phyloP scores from a whole-genome alignment of 92 coral and sea anemone species.

The Isaurus tuberculatus region DNA sequence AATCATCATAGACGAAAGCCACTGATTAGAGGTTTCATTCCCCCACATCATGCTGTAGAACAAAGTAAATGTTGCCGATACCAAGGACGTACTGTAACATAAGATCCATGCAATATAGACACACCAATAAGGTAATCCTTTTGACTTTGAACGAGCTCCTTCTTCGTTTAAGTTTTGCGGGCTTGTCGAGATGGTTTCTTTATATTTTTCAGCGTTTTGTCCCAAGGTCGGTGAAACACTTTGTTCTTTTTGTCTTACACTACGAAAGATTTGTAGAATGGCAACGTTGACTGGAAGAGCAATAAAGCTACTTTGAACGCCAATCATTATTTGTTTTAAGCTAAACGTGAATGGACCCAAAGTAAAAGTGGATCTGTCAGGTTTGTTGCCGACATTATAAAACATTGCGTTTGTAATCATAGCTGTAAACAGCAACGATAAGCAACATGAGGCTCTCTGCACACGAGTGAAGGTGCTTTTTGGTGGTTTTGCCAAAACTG shows the following conservation, averaged over 20 bases:
- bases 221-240: neutral
- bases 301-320: slow-evolving; percentile 78
- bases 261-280: slow-evolving; percentile 67
- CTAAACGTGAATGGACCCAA: slow-evolving; percentile 78
- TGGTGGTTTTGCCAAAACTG: slow-evolving; percentile 77
- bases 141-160: neutral
- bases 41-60: slow-evolving; percentile 93
- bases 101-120: slow-evolving; percentile 70
- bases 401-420: slow-evolving; percentile 95
- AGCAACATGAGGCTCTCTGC: slow-evolving; percentile 83
- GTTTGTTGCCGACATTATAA: slow-evolving; percentile 70
- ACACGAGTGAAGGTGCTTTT: slow-evolving; percentile 82
- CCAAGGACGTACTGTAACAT: slow-evolving; percentile 58
- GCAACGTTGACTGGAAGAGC: slow-evolving; percentile 67
- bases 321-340: slow-evolving; percentile 69
- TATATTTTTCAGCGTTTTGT: slow-evolving; percentile 14
- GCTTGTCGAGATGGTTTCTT: neutral
- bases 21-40: slow-evolving; percentile 66
- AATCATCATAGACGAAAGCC: slow-evolving; percentile 78
- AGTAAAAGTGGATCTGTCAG: slow-evolving; percentile 62
- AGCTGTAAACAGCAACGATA: slow-evolving; percentile 75
- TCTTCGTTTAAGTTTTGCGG: neutral
- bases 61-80: slow-evolving; percentile 69
- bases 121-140: slow-evolving; percentile 79
- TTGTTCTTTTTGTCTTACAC: slow-evolving; percentile 55